Base-by-base conservation (phyloP, 2,888 invertebrate species). In the Panzeria rudis region DNA sequence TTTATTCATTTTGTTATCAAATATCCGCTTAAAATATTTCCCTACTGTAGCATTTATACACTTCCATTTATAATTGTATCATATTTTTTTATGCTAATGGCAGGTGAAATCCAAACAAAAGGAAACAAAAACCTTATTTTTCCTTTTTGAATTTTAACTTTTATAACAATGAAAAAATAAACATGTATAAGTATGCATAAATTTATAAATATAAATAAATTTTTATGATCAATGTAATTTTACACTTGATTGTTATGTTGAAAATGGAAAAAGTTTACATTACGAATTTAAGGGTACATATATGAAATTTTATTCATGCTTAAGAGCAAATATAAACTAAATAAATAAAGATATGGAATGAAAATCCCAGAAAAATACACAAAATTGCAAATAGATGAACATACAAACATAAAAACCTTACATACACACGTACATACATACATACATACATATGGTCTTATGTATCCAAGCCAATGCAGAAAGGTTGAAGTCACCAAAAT, bases 211-310 rank as follows among this genome's bases (percentile, higher is more conserved):
- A 54, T 32, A 80, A 72, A 71, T 47, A 79, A 80, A 80, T 47
- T 66, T 72, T 66, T 73, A 80, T 69, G 68, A 75, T 81, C 61
- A 62, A 23, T 72, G 73, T 66, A 68, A 75, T 68, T 75, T 81
- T 62, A 62, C 68, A 81, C 68, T 61, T 62, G 75, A 75, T 69
- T 61, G 75, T 68, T 35, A 52, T 38, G 66, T 44, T 56, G 6
- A 59, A 41, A 69, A 20, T 6, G 3, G 3, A 3, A 52, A 61
- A 56, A 20, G 5, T 56, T 69, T 71, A 56, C 29, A 71, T 13
- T 9, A 56, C 32, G 20, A n/a, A 7, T 35, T 15, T 15, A n/a
- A 32, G 47, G 23, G 15, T 13, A 41, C 9, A 7, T 13, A 41
- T 41, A 32, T 62, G 15, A 15, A 25, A 23, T 29, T 56, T 25